Evolutionary conservation across 2,888 invertebrate genomes (phyloP).

Genomic region (Seira musarum): DNA sequence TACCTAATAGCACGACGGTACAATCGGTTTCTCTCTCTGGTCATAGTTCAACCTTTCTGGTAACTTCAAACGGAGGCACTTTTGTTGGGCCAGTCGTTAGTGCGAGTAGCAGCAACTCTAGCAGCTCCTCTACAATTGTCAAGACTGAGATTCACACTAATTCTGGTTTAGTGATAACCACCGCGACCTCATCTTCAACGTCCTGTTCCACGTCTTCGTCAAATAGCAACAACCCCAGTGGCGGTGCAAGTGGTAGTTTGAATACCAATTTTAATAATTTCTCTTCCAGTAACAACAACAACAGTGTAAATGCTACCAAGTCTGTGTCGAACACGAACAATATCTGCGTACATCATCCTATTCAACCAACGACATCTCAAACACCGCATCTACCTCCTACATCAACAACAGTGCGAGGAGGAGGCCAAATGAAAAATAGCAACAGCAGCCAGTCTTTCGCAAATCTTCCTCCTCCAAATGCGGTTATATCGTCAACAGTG

Average conservation of each 20-base stretch:
- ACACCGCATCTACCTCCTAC: constrained; percentile 36
- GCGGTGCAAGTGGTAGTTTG: neutral
- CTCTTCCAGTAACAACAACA: constrained; percentile 27
- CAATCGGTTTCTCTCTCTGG: constrained; percentile 46
- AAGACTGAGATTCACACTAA: constrained; percentile 62
- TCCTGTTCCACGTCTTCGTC: constrained; percentile 37
- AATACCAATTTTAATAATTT: neutral
- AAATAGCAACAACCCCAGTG: constrained; percentile 9
- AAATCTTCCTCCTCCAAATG: constrained; percentile 29
- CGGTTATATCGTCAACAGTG: constrained; percentile 39
- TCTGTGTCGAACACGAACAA: constrained; percentile 16
- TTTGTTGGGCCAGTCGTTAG: constrained; percentile 30
- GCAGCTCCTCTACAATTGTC: constrained; percentile 48
- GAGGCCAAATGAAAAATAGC: constrained; percentile 39
- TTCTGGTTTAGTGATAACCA: constrained; percentile 57
- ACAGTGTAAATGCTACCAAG: neutral
- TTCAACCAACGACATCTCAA: neutral
- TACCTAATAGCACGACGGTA: constrained; percentile 52
- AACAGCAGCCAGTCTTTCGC: constrained; percentile 56
- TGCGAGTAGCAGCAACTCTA: constrained; percentile 7
- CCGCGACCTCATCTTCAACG: constrained; percentile 44
- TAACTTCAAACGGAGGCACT: constrained; percentile 45
- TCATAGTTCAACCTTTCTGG: constrained; percentile 50
- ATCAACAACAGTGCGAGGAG: constrained; percentile 15
- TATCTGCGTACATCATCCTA: constrained; percentile 20